These are phyloP conservation scores for Drosophila teissieri DNA, from an alignment of 1,140 invertebrate genomes.

Conservation along the genomic window DNA sequence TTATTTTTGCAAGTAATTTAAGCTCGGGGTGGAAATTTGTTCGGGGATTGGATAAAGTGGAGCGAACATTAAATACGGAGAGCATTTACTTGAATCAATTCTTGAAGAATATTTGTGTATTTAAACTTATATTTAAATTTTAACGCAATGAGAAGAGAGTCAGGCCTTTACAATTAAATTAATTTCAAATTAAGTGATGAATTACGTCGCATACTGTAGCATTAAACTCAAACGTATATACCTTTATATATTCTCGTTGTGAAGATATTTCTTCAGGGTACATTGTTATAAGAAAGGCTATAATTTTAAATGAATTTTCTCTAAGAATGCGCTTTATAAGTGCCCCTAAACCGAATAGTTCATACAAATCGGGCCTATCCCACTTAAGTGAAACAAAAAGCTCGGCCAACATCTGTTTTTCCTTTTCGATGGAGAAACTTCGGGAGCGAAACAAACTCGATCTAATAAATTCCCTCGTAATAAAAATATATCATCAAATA, in stretches of 20 bases:
- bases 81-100: no score
- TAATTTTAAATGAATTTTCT: no score
- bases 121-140: no score
- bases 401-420: conserved; percentile 55
- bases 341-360: conserved; percentile 10
- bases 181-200: no score
- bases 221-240: no score
- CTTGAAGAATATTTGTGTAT: neutral
- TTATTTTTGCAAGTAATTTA: conserved; percentile 10
- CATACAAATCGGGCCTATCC: conserved; percentile 35
- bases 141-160: no score
- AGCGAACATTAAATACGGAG: no score
- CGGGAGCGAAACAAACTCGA: conserved; percentile 41
- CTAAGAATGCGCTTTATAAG: conserved; percentile 4
- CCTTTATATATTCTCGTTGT: no score
- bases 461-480: conserved; percentile 73
- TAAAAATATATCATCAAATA: conserved; percentile 82
- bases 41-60: neutral
- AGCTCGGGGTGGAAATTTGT: neutral
- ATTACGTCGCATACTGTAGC: no score
- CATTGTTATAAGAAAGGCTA: no score
- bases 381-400: conserved; percentile 43
- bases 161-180: no score
- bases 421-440: conserved; percentile 44
- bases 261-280: no score